phyloP scores from a whole-genome alignment of 2,113 vertebrate species.

The Oxyura jamaicensis region DNA sequence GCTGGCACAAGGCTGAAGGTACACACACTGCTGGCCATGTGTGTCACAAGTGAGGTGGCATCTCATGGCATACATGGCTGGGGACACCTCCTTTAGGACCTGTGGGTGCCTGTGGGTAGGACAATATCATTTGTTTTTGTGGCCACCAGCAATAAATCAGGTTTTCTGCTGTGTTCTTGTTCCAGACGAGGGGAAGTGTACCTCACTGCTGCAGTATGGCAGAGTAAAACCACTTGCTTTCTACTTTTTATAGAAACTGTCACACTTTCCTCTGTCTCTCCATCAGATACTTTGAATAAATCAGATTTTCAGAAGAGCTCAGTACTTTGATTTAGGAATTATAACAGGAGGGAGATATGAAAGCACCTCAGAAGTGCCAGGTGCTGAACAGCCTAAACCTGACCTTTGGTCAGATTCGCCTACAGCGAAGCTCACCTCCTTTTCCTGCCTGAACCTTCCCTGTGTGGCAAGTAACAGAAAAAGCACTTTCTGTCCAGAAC shows the following conservation, averaged over 20 bases:
- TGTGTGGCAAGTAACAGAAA: not conserved
- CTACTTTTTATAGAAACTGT: not conserved
- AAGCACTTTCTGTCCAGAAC: not conserved
- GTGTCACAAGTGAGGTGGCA: not conserved
- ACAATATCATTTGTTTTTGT: not conserved
- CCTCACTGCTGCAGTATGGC: not conserved
- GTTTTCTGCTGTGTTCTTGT: not conserved
- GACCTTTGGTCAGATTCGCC: not conserved
- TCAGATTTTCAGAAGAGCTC: slow-evolving; percentile 18
- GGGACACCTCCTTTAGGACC: not conserved
- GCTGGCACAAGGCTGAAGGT: not conserved
- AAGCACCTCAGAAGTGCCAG: not conserved
- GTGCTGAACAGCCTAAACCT: slow-evolving; percentile 1
- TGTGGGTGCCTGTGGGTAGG: not conserved
- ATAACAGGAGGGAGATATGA: not conserved
- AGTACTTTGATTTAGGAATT: slow-evolving; percentile 33
- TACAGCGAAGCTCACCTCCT: not conserved
- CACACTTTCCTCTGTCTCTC: not conserved
- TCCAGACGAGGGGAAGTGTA: not conserved
- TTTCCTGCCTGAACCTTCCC: not conserved
- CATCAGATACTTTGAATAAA: slow-evolving; percentile 15
- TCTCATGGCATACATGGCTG: not conserved
- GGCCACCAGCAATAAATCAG: not conserved
- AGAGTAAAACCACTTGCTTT: not conserved
- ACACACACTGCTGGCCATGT: not conserved